phyloP scores from a whole-genome alignment of 2,888 invertebrate species.

The Scaeva pyrastri region DNA sequence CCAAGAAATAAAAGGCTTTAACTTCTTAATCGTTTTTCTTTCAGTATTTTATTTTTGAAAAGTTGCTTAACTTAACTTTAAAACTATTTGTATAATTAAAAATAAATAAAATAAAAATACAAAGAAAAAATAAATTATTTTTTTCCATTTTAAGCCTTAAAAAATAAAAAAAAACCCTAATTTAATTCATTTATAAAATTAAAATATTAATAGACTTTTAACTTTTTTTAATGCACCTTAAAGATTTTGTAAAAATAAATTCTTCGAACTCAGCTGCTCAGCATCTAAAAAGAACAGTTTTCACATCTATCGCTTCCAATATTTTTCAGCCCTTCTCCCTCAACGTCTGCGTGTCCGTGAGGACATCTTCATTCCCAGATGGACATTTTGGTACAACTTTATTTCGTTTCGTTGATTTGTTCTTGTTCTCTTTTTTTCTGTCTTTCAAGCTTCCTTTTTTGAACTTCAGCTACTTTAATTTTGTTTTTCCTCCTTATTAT shows the following conservation, averaged over 20 bases:
- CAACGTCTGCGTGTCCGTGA: not conserved
- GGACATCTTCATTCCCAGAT: not conserved
- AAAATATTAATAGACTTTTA: not conserved
- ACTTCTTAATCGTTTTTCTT: not conserved
- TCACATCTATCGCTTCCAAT: not conserved
- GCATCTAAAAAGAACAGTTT: not conserved
- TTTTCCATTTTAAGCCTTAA: not conserved
- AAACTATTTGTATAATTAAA: not conserved
- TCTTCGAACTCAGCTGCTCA: not conserved
- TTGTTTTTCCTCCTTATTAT: constrained; percentile 16
- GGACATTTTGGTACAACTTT: constrained; percentile 1
- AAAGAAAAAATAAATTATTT: not conserved
- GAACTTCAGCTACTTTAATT: not conserved
- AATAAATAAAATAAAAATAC: constrained; percentile 3
- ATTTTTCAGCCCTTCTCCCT: not conserved
- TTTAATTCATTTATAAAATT: not conserved
- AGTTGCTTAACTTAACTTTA: not conserved
- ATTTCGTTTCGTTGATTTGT: not conserved
- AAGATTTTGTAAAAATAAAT: not conserved
- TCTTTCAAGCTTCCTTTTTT: constrained; percentile 6
- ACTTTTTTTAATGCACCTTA: not conserved
- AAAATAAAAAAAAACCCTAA: not conserved
- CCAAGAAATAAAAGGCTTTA: not conserved
- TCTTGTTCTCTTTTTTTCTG: constrained; percentile 1
- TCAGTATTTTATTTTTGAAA: not conserved